Conservation (phyloP, 2,113 vertebrate species). For the Mungos mungo region DNA sequence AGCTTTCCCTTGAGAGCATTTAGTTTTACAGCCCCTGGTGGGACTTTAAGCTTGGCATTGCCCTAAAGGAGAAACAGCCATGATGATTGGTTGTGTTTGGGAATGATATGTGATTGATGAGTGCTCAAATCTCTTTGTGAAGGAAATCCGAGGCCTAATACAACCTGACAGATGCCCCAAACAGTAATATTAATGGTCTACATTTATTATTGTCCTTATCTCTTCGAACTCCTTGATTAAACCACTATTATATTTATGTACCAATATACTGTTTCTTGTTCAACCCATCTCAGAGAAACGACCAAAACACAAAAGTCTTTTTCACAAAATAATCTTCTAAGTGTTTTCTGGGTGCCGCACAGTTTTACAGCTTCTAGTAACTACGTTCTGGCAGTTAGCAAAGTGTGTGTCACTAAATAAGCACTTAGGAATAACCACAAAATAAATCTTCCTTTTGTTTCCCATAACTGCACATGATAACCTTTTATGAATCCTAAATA, state of each 20-base stretch:
- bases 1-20: not conserved
- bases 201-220: slow-evolving; percentile 45
- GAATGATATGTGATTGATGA: slow-evolving; percentile 26
- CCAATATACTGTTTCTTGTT: not conserved
- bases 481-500: slow-evolving; percentile 23
- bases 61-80: slow-evolving; percentile 21
- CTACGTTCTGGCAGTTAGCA: not conserved
- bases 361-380: slow-evolving; percentile 62
- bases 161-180: slow-evolving; percentile 21
- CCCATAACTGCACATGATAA: not conserved
- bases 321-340: not conserved
- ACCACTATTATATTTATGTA: not conserved
- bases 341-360: not conserved
- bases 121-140: slow-evolving; percentile 34
- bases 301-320: not conserved
- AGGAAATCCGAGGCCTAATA: slow-evolving; percentile 65
- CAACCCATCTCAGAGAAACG: not conserved
- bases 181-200: slow-evolving; percentile 28
- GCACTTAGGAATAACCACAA: slow-evolving; percentile 30
- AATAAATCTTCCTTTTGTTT: slow-evolving; percentile 67
- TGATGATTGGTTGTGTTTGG: slow-evolving; percentile 30
- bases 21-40: not conserved
- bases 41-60: slow-evolving; percentile 19
- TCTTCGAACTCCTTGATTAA: slow-evolving; percentile 4
- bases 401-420: not conserved